Percentiles rank a stretch among this genome's conserved stretches.
Conservation (phyloP, 2,113 vertebrate species). For the Choloepus hoffmanni region DNA sequence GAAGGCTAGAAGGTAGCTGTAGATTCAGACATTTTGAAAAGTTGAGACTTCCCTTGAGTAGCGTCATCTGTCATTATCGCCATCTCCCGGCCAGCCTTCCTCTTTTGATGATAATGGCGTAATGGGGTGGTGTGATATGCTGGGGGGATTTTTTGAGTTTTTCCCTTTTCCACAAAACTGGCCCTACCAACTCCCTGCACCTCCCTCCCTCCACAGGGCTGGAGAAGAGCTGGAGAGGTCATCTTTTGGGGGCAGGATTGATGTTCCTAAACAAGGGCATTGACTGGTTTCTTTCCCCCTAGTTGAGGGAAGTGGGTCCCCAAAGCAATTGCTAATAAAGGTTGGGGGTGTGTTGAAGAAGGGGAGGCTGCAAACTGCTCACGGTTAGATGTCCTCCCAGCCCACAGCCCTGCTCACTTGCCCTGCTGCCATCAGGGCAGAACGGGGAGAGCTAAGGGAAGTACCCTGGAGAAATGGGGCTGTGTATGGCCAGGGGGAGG, state of each 20-base stretch:
- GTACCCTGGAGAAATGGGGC: background rate
- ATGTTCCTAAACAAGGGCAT: background rate
- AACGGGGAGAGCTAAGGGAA: too few species aligned
- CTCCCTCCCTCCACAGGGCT: background rate
- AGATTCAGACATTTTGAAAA: background rate
- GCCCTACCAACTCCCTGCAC: background rate
- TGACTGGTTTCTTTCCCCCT: background rate
- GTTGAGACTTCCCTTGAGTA: background rate
- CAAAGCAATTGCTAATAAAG: background rate
- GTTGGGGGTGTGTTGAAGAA: background rate
- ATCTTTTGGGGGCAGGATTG: background rate
- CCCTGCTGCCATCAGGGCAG: background rate
- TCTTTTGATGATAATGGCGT: background rate
- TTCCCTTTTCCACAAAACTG: background rate
- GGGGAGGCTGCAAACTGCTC: background rate
- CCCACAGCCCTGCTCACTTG: background rate
- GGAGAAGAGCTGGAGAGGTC: background rate
- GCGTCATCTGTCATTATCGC: background rate
- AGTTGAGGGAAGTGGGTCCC: background rate
- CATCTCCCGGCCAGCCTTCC: background rate
- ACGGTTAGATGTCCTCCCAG: rapidly evolving
- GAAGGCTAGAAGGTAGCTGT: background rate
- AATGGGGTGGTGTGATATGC: too few species aligned
- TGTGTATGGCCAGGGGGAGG: background rate
- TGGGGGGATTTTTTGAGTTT: background rate